Percentiles rank a stretch among this genome's conserved stretches.
Evolutionary conservation across 2,113 vertebrate genomes (phyloP).

Genomic region (Dolichallabes microphthalmus): DNA sequence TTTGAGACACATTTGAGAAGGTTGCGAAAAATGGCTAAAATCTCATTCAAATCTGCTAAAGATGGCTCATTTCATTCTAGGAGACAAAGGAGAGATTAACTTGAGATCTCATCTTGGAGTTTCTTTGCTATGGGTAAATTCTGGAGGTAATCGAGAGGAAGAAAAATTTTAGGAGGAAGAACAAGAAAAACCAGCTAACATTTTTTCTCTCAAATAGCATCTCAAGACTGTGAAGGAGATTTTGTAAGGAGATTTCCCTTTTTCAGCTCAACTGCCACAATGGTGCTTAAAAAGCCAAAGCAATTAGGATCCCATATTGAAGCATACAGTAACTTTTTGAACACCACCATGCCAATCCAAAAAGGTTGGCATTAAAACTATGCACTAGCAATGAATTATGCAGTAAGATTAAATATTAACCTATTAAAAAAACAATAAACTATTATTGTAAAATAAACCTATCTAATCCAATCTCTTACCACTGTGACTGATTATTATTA

Average conservation of each 20-base stretch:
- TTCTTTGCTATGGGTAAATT: too few relatives aligned
- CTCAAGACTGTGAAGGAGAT: not conserved
- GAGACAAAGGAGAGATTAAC: too few relatives aligned
- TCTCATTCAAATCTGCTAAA: too few relatives aligned
- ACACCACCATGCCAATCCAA: not conserved
- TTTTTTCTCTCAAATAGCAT: not conserved
- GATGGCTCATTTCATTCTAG: too few relatives aligned
- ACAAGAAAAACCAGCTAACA: slow-evolving; percentile 5
- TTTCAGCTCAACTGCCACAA: slow-evolving; percentile 27
- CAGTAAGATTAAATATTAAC: not conserved
- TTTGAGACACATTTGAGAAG: too few relatives aligned
- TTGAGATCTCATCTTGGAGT: too few relatives aligned
- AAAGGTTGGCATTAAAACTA: not conserved
- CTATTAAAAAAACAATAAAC: too few relatives aligned
- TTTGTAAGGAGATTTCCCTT: too few relatives aligned
- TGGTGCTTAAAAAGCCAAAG: not conserved
- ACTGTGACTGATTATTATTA: not conserved
- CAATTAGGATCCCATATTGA: not conserved
- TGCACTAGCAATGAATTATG: too few relatives aligned
- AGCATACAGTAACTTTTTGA: not conserved
- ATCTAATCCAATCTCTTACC: not conserved
- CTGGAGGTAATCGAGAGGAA: slow-evolving; percentile 52
- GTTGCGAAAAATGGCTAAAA: too few relatives aligned
- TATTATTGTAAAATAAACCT: too few relatives aligned
- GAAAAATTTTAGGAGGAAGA: not conserved